phyloP scores from a whole-genome alignment of 1,140 invertebrate species.

The Drosophila pachea region DNA sequence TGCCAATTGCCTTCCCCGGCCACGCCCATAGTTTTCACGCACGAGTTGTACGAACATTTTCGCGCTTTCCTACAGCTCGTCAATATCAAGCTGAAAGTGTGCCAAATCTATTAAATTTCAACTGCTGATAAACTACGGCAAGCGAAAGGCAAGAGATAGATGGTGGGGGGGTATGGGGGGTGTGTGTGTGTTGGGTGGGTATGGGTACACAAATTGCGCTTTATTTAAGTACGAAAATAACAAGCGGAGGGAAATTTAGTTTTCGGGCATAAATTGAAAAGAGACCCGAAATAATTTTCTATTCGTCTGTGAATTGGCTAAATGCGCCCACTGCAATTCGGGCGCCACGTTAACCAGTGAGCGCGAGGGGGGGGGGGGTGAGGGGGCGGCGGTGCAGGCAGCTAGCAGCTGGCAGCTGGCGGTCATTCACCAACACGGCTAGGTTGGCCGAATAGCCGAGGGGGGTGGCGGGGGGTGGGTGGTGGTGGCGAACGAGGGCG shows the following conservation, averaged over 20 bases:
- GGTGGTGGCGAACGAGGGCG: no score
- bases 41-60: slow-evolving; percentile 57
- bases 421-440: no score
- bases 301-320: slow-evolving; percentile 54
- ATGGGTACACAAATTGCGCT: slow-evolving; percentile 71
- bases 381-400: no score
- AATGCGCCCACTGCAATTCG: slow-evolving; percentile 51
- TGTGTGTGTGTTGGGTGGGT: no score
- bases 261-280: slow-evolving; percentile 56
- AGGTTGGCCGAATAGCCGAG: no score
- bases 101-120: slow-evolving; percentile 78
- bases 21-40: no score
- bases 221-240: slow-evolving; percentile 77
- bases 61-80: slow-evolving; percentile 20
- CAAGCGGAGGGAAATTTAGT: slow-evolving; percentile 36
- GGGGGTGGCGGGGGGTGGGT: background rate
- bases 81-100: slow-evolving; percentile 65
- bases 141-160: slow-evolving; percentile 19
- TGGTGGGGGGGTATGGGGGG: slow-evolving; percentile 6
- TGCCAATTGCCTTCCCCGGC: no score
- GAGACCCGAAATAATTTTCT: slow-evolving; percentile 52
- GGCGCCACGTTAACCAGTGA: slow-evolving; percentile 23
- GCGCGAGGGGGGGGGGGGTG: background rate
- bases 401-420: slow-evolving; percentile 17
- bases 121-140: slow-evolving; percentile 62